Conservation (phyloP, 1,140 invertebrate species). For the Eufriesea mexicana region DNA sequence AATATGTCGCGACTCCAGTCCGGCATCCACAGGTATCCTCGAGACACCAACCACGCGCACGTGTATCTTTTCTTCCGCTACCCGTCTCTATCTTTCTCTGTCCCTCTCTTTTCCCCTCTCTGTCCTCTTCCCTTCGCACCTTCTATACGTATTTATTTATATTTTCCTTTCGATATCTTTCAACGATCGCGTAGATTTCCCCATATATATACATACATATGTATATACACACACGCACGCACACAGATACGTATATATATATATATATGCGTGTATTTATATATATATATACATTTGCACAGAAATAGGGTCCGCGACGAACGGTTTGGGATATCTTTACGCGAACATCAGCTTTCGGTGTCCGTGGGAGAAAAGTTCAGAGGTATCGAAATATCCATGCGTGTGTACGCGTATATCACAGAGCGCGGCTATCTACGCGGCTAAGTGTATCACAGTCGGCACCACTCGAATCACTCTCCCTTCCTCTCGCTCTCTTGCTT, state of each 20-base stretch:
- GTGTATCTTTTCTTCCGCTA: conserved; percentile 48
- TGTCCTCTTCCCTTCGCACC: not conserved
- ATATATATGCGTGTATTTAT: too few species aligned
- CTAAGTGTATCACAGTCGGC: conserved; percentile 42
- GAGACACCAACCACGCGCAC: conserved; percentile 46
- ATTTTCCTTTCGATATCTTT: not conserved
- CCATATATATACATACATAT: too few species aligned
- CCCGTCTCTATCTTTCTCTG: conserved; percentile 19
- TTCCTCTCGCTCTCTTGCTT: not conserved
- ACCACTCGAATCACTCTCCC: conserved; percentile 24
- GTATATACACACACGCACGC: too few species aligned
- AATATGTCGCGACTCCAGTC: conserved; percentile 29
- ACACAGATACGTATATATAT: too few species aligned
- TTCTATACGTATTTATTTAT: not conserved
- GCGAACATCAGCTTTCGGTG: not conserved
- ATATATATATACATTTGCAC: not conserved
- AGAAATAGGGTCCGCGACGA: not conserved
- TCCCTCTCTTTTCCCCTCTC: not conserved
- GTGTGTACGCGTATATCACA: conserved; percentile 20
- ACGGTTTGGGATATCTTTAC: not conserved
- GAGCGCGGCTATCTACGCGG: conserved; percentile 26
- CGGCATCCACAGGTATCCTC: conserved; percentile 51
- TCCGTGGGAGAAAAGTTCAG: conserved; percentile 1
- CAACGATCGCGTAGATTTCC: not conserved
- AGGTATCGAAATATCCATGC: conserved; percentile 30